These are phyloP conservation scores for Mustelus asterias DNA, from an alignment of 2,113 vertebrate genomes.

Conservation along the genomic window DNA sequence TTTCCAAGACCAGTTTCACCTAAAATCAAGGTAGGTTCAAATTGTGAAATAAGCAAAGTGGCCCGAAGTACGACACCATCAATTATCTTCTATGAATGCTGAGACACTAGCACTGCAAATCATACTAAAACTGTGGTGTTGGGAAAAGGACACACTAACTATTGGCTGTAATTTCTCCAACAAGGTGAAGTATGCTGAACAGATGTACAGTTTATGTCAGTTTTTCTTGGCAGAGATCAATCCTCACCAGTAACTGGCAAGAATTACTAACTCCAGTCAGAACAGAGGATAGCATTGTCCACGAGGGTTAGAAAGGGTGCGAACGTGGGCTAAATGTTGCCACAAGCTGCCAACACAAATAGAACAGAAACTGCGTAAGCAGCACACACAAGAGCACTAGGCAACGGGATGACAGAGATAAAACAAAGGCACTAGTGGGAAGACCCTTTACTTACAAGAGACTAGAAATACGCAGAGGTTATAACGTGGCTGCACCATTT, in stretches of 20 bases:
- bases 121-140: neutral
- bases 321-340: neutral
- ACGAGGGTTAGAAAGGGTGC: neutral
- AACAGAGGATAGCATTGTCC: neutral
- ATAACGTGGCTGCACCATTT: neutral
- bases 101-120: neutral
- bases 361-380: neutral
- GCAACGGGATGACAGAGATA: neutral
- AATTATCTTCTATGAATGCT: neutral
- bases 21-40: constrained; percentile 47
- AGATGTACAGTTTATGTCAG: neutral
- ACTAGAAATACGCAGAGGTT: neutral
- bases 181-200: neutral
- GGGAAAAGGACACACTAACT: neutral
- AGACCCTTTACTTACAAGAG: neutral
- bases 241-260: neutral
- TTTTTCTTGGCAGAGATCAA: neutral
- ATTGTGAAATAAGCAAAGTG: neutral
- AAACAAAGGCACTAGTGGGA: neutral
- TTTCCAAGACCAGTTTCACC: constrained; percentile 96
- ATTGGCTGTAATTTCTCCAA: neutral
- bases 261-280: neutral
- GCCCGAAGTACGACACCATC: neutral
- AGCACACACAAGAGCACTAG: neutral
- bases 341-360: neutral